Evolutionary conservation across 2,888 invertebrate species (phyloP).

Genomic region (Sussaba pulchella): DNA sequence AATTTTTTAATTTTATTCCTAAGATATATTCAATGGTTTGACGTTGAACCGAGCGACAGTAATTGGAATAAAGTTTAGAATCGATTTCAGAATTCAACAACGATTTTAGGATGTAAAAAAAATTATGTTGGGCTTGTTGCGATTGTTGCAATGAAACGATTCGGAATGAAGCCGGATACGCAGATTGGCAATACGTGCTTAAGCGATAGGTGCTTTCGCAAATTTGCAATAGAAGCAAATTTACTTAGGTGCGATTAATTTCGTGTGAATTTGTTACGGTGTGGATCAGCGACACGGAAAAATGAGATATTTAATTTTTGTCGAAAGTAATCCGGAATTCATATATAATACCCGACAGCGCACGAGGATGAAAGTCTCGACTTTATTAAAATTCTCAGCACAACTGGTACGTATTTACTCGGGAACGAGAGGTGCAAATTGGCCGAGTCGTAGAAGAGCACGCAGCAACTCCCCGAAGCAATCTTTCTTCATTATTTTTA

Average conservation of each 20-base stretch:
- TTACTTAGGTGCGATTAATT: not conserved
- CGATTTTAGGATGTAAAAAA: no score
- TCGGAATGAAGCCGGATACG: no score
- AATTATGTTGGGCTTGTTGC: no score
- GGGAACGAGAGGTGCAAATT: slow-evolving; percentile 33
- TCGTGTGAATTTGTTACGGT: not conserved
- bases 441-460: slow-evolving; percentile 25
- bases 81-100: no score
- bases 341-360: slow-evolving; percentile 27
- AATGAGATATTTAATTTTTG: slow-evolving; percentile 14
- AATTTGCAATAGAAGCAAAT: not conserved
- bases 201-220: no score
- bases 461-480: slow-evolving; percentile 68
- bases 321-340: slow-evolving; percentile 46
- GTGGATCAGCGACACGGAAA: slow-evolving; percentile 9
- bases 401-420: slow-evolving; percentile 73
- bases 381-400: slow-evolving; percentile 77
- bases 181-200: no score
- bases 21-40: no score
- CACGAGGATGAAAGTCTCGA: slow-evolving; percentile 65
- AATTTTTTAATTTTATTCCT: no score
- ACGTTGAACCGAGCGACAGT: no score
- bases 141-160: no score
- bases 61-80: no score
- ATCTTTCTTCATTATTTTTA: slow-evolving; percentile 25